Evolutionary conservation across 2,888 invertebrate genomes (phyloP).

Genomic region (Cactoblastis cactorum): DNA sequence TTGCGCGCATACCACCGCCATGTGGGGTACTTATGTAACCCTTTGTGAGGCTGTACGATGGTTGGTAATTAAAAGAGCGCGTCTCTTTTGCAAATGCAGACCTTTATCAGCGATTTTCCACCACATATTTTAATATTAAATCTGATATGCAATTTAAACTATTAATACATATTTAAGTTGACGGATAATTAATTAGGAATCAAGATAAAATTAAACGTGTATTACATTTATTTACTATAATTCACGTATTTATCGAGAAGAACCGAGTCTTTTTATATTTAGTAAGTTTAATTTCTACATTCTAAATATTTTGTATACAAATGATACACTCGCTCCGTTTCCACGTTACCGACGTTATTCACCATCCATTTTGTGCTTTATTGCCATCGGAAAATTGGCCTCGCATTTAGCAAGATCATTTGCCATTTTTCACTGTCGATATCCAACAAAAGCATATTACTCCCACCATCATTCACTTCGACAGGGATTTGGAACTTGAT

Average conservation of each 20-base stretch:
- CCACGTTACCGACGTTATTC: conserved; percentile 13
- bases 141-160: too few relatives aligned
- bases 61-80: background rate
- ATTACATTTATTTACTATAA: too few relatives aligned
- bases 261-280: background rate
- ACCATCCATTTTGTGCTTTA: conserved; percentile 28
- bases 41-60: background rate
- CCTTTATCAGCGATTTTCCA: too few relatives aligned
- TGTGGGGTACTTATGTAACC: background rate
- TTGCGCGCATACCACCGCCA: conserved; percentile 30
- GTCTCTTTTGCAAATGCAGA: too few relatives aligned
- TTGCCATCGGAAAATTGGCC: conserved; percentile 37
- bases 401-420: conserved; percentile 24
- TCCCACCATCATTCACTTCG: conserved; percentile 1
- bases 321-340: background rate
- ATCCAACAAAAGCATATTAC: conserved; percentile 2
- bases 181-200: too few relatives aligned
- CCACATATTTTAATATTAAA: too few relatives aligned
- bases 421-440: conserved; percentile 20
- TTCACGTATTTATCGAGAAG: too few relatives aligned
- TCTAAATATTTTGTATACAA: background rate
- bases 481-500: conserved; percentile 18
- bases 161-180: too few relatives aligned
- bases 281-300: background rate
- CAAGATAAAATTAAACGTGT: too few relatives aligned